Evolutionary conservation across 2,797 vertebrate genomes (phyloP).

Genomic region (Enteromius mattozi): DNA sequence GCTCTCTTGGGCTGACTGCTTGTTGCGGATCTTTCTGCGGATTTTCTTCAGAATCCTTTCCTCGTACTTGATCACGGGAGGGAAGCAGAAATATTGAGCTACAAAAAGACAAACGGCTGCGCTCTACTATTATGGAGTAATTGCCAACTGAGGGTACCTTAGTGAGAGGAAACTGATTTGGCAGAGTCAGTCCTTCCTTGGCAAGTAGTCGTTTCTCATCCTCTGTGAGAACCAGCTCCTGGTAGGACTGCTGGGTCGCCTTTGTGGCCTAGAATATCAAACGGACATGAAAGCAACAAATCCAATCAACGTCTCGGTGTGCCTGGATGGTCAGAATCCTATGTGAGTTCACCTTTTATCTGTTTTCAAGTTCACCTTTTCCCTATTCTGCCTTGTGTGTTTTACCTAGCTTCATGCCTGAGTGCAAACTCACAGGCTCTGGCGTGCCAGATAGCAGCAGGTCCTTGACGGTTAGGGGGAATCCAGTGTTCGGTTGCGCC

Average conservation of each 20-base stretch:
- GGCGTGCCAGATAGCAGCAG: constrained; percentile 85
- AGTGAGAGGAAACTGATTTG: constrained; percentile 91
- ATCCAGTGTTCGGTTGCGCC: constrained; percentile 64
- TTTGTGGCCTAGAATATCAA: constrained; percentile 72
- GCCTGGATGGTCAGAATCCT: constrained; percentile 22
- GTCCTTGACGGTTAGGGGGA: constrained; percentile 89
- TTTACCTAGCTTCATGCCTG: constrained; percentile 25
- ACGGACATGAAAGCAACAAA: constrained; percentile 55
- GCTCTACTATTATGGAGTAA: background rate
- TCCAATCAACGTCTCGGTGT: constrained; percentile 59
- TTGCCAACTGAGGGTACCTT: constrained; percentile 77
- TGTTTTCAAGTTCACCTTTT: background rate
- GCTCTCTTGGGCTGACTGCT: constrained; percentile 95
- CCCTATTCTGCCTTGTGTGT: constrained; percentile 38
- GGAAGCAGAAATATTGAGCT: background rate
- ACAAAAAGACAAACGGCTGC: background rate
- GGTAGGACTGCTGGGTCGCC: constrained; percentile 76
- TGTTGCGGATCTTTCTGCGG: constrained; percentile 93
- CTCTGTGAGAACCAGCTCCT: constrained; percentile 91
- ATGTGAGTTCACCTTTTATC: constrained; percentile 10
- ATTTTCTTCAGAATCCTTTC: constrained; percentile 95
- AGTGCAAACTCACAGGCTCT: constrained; percentile 82
- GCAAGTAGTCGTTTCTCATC: constrained; percentile 92
- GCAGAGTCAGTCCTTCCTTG: constrained; percentile 89
- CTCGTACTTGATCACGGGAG: constrained; percentile 80